Conservation (phyloP, 2,797 vertebrate species). For the Acanthopagrus latus region DNA sequence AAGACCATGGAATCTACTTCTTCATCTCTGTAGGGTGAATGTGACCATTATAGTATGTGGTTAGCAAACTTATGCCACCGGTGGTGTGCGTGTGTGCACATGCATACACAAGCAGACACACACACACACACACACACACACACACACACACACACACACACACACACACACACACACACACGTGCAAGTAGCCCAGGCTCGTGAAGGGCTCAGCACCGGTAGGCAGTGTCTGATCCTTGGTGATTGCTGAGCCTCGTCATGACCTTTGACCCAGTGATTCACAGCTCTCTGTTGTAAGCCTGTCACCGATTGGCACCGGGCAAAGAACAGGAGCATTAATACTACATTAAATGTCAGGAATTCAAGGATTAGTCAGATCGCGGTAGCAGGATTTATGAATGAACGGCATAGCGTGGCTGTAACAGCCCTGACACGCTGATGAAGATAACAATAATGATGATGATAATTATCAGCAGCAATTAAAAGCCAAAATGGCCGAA, state of each 20-base stretch:
- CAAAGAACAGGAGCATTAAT: slow-evolving; percentile 78
- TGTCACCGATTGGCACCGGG: slow-evolving; percentile 76
- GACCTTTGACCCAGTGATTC: slow-evolving; percentile 80
- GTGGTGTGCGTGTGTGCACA: slow-evolving; percentile 62
- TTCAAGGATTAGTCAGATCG: slow-evolving; percentile 77
- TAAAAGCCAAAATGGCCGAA: slow-evolving; percentile 87
- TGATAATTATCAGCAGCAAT: slow-evolving; percentile 84
- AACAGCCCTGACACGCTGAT: slow-evolving; percentile 75
- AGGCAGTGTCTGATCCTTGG: slow-evolving; percentile 75
- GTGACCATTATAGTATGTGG: slow-evolving; percentile 80
- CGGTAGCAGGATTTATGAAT: slow-evolving; percentile 76
- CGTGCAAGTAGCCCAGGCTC: slow-evolving; percentile 4
- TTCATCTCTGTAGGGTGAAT: slow-evolving; percentile 83
- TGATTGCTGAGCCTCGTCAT: slow-evolving; percentile 77
- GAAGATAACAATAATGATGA: slow-evolving; percentile 81
- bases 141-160: background rate
- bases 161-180: slow-evolving; percentile 7
- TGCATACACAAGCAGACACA: background rate
- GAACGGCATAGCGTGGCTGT: slow-evolving; percentile 61
- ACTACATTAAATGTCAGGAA: slow-evolving; percentile 81
- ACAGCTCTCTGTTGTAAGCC: slow-evolving; percentile 76
- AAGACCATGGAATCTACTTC: slow-evolving; percentile 77
- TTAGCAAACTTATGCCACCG: slow-evolving; percentile 76
- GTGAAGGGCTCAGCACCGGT: slow-evolving; percentile 61
- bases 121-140: background rate